These are phyloP conservation scores for Apaloderma vittatum DNA, from an alignment of 2,113 vertebrate genomes.

Conservation along the genomic window DNA sequence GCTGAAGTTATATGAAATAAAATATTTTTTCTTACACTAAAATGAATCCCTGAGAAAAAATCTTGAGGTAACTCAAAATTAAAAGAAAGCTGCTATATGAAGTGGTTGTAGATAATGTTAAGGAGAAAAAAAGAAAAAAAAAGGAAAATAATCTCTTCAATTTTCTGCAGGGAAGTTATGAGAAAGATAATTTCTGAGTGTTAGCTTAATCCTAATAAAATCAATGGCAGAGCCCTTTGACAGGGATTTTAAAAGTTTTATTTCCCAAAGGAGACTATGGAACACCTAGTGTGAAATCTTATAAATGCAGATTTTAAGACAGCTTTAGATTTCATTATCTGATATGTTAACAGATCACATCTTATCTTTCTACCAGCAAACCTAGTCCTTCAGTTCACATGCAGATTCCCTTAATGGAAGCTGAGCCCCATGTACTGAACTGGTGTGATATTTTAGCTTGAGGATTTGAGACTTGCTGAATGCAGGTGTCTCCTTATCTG, in stretches of 20 bases:
- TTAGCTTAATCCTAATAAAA: constrained; percentile 12
- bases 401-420: background rate
- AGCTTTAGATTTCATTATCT: constrained; percentile 40
- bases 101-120: background rate
- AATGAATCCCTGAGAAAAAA: background rate
- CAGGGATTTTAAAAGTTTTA: background rate
- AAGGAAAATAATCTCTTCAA: background rate
- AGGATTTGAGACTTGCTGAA: too few species aligned
- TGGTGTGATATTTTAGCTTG: too few species aligned
- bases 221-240: background rate
- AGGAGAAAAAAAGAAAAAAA: background rate
- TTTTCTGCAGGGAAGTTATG: background rate
- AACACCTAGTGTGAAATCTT: background rate
- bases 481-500: too few species aligned
- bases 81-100: background rate
- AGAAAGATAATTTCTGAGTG: background rate
- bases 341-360: background rate
- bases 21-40: background rate
- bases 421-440: background rate
- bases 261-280: background rate
- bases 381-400: background rate
- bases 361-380: background rate
- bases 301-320: constrained; percentile 1
- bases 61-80: background rate
- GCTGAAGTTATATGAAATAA: background rate